Evolutionary conservation across 2,888 invertebrate species (phyloP).

Genomic region (Aphodius sticticus): DNA sequence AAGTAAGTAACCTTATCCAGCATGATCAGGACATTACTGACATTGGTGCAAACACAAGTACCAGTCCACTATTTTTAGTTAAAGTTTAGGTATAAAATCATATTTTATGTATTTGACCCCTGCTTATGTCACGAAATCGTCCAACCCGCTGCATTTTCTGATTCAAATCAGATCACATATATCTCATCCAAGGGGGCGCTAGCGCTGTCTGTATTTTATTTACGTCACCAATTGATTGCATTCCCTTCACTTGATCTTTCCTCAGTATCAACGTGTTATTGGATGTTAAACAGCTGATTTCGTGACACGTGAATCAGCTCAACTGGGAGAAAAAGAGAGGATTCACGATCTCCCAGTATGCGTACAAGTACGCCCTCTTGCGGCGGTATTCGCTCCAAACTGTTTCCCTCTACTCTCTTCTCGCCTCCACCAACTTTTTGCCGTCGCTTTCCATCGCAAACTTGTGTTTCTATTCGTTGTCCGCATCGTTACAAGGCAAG

Average conservation of each 20-base stretch:
- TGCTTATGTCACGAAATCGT: too few relatives aligned
- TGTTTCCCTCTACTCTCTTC: background rate
- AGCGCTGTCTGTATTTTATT: background rate
- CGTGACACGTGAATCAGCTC: background rate
- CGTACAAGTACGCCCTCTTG: background rate
- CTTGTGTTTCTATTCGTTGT: slow-evolving; percentile 4
- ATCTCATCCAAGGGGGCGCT: background rate
- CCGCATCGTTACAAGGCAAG: background rate
- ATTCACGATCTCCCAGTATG: background rate
- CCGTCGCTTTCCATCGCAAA: background rate
- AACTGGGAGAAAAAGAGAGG: background rate
- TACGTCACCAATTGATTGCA: background rate
- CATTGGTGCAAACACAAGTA: too few relatives aligned
- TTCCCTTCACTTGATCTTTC: background rate
- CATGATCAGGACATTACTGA: too few relatives aligned
- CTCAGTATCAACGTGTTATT: background rate
- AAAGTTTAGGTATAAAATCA: too few relatives aligned
- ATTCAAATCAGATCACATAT: too few relatives aligned
- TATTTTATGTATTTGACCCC: too few relatives aligned
- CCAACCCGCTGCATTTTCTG: too few relatives aligned
- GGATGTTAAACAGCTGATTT: background rate
- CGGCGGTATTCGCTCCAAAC: background rate
- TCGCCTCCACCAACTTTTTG: background rate
- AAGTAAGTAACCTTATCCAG: too few relatives aligned
- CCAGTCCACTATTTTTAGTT: too few relatives aligned